phyloP scores from a whole-genome alignment of 2,113 vertebrate genomes.

The Laterallus jamaicensis region DNA sequence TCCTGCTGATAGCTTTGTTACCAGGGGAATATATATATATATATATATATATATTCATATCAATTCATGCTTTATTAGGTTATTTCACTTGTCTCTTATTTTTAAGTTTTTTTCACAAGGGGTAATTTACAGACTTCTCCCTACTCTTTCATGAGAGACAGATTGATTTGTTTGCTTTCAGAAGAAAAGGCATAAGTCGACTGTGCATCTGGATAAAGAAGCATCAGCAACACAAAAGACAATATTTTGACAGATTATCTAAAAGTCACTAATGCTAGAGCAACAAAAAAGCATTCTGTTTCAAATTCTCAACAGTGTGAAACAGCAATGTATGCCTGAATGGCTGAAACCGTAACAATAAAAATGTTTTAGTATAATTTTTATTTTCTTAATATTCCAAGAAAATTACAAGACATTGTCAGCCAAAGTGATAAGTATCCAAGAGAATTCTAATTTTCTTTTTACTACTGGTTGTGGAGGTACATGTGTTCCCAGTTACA shows the following conservation, averaged over 20 bases:
- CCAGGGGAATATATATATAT: not conserved
- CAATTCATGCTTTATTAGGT: not conserved
- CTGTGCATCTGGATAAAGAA: not conserved
- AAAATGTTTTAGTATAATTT: not conserved
- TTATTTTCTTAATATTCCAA: not conserved
- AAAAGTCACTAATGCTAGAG: not conserved
- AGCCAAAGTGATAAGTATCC: not conserved
- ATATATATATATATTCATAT: not conserved
- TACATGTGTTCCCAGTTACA: not conserved
- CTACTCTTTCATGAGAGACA: not conserved
- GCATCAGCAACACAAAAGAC: not conserved
- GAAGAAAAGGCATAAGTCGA: not conserved
- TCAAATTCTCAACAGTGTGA: not conserved
- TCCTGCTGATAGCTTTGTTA: not conserved
- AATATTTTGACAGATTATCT: not conserved
- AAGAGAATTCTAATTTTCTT: not conserved
- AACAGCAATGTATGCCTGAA: not conserved
- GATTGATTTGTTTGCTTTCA: not conserved
- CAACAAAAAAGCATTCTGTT: not conserved
- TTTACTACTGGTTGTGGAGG: not conserved
- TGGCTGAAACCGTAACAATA: not conserved
- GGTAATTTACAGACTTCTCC: not conserved
- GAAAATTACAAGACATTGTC: not conserved
- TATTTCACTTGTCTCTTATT: conserved; percentile 8
- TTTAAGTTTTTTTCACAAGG: not conserved